phyloP scores from a whole-genome alignment of 2,797 vertebrate genomes.

The Mareca penelope region DNA sequence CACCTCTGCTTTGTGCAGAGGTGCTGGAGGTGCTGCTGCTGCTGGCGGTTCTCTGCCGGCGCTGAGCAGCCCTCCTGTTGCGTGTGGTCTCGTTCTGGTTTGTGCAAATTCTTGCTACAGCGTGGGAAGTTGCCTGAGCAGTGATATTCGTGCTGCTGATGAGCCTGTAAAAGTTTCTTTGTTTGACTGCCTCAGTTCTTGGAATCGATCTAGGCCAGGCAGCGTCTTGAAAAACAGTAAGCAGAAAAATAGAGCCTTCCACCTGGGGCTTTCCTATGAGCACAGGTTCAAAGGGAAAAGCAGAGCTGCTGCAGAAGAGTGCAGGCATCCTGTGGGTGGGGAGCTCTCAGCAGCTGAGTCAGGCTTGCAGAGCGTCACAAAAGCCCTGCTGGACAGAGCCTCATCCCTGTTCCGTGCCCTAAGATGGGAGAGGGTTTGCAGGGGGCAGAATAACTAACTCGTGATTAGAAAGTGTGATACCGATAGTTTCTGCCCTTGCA shows the following conservation, averaged over 20 bases:
- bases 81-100: constrained; percentile 19
- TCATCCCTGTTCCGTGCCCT: neutral
- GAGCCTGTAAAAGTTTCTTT: constrained; percentile 37
- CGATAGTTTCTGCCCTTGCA: neutral
- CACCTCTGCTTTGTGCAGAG: neutral
- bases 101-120: constrained; percentile 13
- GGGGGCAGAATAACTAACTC: neutral
- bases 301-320: neutral
- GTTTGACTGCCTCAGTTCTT: constrained; percentile 47
- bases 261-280: constrained; percentile 21
- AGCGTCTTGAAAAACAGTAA: constrained; percentile 51
- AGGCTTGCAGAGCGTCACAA: neutral
- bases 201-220: constrained; percentile 45
- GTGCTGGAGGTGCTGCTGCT: neutral
- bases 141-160: constrained; percentile 5
- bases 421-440: neutral
- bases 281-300: constrained; percentile 13
- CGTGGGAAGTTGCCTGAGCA: constrained; percentile 37
- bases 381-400: neutral
- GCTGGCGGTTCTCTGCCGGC: neutral
- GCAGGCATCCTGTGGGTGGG: constrained; percentile 28
- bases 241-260: constrained; percentile 34
- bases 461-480: neutral
- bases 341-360: constrained; percentile 46
- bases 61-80: neutral